A percentile compares a stretch with the other conserved stretches of the same genome.
phyloP scores from a whole-genome alignment of 2,797 vertebrate species.

The Linurgus olivaceus region DNA sequence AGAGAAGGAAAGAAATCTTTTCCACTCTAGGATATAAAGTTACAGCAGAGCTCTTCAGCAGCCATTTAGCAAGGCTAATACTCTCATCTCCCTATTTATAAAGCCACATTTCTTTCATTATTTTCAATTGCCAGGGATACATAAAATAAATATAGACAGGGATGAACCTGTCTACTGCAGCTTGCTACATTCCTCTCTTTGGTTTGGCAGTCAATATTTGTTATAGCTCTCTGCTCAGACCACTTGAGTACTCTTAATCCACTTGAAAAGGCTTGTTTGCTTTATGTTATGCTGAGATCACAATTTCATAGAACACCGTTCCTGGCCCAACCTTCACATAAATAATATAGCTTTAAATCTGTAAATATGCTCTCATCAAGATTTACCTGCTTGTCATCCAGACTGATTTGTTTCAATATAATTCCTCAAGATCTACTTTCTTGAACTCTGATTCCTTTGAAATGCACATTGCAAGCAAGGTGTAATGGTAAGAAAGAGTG shows the following conservation, averaged over 20 bases:
- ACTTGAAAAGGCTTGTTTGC: slow-evolving; percentile 41
- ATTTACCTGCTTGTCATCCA: background rate
- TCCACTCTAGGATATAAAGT: background rate
- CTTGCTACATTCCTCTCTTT: background rate
- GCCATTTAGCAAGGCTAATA: background rate
- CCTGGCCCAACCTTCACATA: background rate
- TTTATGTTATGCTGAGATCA: slow-evolving; percentile 36
- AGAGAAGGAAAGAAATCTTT: background rate
- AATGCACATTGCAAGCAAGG: background rate
- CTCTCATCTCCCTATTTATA: background rate
- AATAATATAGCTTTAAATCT: background rate
- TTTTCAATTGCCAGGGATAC: background rate
- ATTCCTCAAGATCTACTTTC: background rate
- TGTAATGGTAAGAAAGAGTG: background rate
- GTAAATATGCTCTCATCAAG: background rate
- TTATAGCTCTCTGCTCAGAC: slow-evolving; percentile 18
- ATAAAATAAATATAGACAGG: slow-evolving; percentile 38
- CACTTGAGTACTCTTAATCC: slow-evolving; percentile 35
- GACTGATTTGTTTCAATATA: background rate
- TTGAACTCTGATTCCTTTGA: background rate
- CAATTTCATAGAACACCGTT: background rate
- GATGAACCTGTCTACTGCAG: background rate
- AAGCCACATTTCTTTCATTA: background rate
- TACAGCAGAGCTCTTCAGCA: background rate
- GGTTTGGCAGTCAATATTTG: slow-evolving; percentile 53